Evolutionary conservation across 1,140 invertebrate genomes (phyloP).

Genomic region (Rhopalosiphum maidis): DNA sequence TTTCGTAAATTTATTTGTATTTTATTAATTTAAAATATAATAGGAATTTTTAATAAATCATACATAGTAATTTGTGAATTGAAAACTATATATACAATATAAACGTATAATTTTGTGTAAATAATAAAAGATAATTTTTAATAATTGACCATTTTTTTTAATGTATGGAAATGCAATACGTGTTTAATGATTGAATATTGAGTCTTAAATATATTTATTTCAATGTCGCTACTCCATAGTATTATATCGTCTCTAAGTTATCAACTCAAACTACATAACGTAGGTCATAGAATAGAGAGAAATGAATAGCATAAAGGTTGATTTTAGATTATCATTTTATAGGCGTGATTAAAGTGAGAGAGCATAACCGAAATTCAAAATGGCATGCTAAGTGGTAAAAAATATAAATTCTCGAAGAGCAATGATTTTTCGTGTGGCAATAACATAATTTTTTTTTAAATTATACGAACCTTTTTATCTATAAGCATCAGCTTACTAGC

Average conservation of each 20-base stretch:
- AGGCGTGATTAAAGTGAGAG: background rate
- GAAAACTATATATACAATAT: background rate
- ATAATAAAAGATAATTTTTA: background rate
- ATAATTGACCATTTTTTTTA: background rate
- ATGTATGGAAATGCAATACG: background rate
- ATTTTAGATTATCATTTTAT: background rate
- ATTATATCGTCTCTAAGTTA: background rate
- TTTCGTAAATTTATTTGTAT: background rate
- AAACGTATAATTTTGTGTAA: background rate
- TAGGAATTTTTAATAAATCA: background rate
- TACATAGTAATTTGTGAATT: background rate
- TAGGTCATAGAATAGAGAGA: background rate
- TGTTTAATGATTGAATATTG: background rate
- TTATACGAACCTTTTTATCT: background rate
- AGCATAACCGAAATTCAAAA: background rate
- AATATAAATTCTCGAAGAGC: background rate
- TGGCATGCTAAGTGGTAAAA: background rate
- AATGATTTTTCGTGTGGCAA: background rate
- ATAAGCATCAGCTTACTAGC: too few relatives aligned
- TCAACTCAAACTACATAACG: background rate
- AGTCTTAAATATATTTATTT: background rate
- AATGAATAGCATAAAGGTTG: background rate
- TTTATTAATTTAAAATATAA: background rate
- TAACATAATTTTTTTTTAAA: background rate
- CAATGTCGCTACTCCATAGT: background rate